Evolutionary conservation across 2,888 invertebrate species (phyloP).

Genomic region (Dryocosmus kuriphilus): DNA sequence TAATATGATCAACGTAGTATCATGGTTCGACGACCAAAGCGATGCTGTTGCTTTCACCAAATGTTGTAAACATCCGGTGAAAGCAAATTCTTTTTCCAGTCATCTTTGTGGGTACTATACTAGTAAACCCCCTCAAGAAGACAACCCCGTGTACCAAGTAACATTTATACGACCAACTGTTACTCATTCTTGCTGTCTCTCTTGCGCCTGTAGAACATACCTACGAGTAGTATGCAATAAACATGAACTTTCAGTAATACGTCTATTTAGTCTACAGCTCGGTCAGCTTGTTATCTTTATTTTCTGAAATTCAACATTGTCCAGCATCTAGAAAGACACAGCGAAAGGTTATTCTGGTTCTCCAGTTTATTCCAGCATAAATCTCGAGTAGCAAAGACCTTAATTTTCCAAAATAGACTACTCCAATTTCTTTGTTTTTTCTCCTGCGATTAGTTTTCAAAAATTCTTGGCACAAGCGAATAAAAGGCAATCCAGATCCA

Average conservation of each 20-base stretch:
- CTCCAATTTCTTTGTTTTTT: not conserved
- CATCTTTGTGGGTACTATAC: slow-evolving; percentile 48
- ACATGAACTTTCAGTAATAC: slow-evolving; percentile 63
- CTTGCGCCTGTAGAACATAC: slow-evolving; percentile 56
- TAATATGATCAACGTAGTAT: not conserved
- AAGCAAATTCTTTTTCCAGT: slow-evolving; percentile 58
- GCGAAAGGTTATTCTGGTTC: not conserved
- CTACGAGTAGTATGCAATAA: slow-evolving; percentile 60
- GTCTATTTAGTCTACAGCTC: slow-evolving; percentile 55
- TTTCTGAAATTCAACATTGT: not conserved
- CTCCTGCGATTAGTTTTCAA: slow-evolving; percentile 1
- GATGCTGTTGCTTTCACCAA: slow-evolving; percentile 53
- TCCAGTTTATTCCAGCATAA: not conserved
- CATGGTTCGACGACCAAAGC: not conserved
- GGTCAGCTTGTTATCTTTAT: slow-evolving; percentile 16
- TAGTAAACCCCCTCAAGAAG: slow-evolving; percentile 45
- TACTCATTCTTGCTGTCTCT: slow-evolving; percentile 58
- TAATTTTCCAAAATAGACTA: not conserved
- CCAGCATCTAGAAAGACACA: not conserved
- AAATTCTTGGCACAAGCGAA: not conserved
- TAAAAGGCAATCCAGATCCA: slow-evolving; percentile 50
- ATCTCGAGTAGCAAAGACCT: not conserved
- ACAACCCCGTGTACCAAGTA: slow-evolving; percentile 52
- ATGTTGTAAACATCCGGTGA: slow-evolving; percentile 63
- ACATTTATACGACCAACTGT: slow-evolving; percentile 58